Evolutionary conservation across 1,140 invertebrate species (phyloP).

Genomic region (Chrysopa pallens): DNA sequence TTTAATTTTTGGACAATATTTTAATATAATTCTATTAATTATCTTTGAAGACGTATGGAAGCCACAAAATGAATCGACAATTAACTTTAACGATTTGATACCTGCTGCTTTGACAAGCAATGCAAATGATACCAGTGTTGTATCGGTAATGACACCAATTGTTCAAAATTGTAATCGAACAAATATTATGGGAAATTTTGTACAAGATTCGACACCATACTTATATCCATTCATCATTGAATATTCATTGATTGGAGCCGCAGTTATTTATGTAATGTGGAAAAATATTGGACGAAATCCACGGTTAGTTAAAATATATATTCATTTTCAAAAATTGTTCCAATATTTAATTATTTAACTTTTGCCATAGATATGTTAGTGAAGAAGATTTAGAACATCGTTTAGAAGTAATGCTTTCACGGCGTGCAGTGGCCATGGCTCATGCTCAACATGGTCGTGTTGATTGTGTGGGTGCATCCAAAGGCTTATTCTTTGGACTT

Average conservation of each 20-base stretch:
- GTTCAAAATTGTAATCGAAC: slow-evolving; percentile 48
- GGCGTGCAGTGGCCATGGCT: slow-evolving; percentile 62
- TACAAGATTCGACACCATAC: slow-evolving; percentile 79
- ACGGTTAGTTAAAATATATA: slow-evolving; percentile 24
- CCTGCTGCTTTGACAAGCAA: slow-evolving; percentile 15
- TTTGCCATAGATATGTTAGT: slow-evolving; percentile 40
- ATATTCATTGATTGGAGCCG: slow-evolving; percentile 90
- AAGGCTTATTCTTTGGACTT: slow-evolving; percentile 85
- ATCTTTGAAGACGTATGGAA: too few species aligned
- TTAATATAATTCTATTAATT: too few species aligned
- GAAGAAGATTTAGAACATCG: slow-evolving; percentile 72
- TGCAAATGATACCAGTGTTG: slow-evolving; percentile 9
- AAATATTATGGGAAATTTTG: slow-evolving; percentile 86
- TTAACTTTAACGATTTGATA: slow-evolving; percentile 8
- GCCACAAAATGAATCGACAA: too few species aligned
- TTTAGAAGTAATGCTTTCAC: slow-evolving; percentile 64
- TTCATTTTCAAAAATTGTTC: background rate
- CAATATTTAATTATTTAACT: background rate
- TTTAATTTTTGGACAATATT: too few species aligned
- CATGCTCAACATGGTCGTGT: slow-evolving; percentile 62
- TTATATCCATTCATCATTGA: slow-evolving; percentile 94
- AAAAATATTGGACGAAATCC: slow-evolving; percentile 79
- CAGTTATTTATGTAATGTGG: slow-evolving; percentile 96
- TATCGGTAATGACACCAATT: slow-evolving; percentile 14
- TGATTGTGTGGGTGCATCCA: slow-evolving; percentile 82